These are phyloP conservation scores for Petaurus breviceps DNA, from an alignment of 2,113 vertebrate species.

Conservation along the genomic window DNA sequence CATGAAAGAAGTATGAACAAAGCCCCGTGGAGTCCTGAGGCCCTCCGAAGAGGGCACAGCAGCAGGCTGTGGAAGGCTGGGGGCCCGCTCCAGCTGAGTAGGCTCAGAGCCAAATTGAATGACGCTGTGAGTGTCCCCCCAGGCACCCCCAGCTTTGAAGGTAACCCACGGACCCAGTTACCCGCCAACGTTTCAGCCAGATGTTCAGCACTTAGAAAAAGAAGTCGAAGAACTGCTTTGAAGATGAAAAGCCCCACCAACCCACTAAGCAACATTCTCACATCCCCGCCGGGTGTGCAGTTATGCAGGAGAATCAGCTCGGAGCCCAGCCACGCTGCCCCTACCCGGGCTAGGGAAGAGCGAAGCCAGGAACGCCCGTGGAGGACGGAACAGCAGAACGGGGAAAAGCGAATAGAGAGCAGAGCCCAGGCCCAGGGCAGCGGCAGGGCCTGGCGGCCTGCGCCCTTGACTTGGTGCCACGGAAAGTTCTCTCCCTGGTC, in stretches of 20 bases:
- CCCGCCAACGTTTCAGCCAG: conserved; percentile 46
- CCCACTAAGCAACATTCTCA: neutral
- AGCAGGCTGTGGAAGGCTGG: neutral
- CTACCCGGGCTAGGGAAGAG: neutral
- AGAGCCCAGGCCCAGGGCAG: conserved; percentile 19
- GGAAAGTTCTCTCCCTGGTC: neutral
- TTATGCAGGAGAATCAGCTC: neutral
- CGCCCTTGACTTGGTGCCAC: conserved; percentile 52
- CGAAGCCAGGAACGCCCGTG: conserved; percentile 19
- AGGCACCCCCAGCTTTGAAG: conserved; percentile 15
- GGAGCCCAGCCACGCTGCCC: neutral
- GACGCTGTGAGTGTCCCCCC: neutral
- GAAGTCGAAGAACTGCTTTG: conserved; percentile 45
- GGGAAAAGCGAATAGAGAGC: conserved; percentile 14
- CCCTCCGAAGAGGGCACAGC: fast-evolving
- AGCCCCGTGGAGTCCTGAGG: neutral
- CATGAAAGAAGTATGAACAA: neutral
- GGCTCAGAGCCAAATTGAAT: neutral
- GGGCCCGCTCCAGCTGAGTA: fast-evolving
- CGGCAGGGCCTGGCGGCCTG: neutral
- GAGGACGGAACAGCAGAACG: conserved; percentile 6
- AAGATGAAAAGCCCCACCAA: neutral
- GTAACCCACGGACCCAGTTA: neutral
- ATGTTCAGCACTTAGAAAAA: conserved; percentile 52
- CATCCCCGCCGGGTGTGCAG: neutral